Conservation (phyloP, 1,140 invertebrate genomes). For the Eurosta solidaginis region DNA sequence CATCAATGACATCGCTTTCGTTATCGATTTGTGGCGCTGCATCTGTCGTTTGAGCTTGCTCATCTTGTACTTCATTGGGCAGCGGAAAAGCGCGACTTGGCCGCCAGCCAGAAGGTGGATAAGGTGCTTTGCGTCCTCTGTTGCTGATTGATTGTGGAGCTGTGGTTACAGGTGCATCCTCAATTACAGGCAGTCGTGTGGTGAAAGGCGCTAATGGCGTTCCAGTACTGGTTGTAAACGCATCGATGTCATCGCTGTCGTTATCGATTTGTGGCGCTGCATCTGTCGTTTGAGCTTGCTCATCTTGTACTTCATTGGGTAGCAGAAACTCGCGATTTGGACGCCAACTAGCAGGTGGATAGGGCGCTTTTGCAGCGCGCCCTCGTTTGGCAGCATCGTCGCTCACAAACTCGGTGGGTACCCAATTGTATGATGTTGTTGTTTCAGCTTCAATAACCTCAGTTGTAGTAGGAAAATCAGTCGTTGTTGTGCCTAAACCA, state of each 20-base stretch:
- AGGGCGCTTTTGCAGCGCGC: constrained; percentile 48
- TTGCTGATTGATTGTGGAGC: not conserved
- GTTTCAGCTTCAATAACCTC: not conserved
- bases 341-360: constrained; percentile 49
- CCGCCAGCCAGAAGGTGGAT: constrained; percentile 50
- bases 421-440: not conserved
- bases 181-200: not conserved
- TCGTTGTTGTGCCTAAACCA: not conserved
- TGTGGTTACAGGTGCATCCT: not conserved
- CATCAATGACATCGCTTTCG: not conserved
- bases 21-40: not conserved
- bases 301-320: constrained; percentile 40
- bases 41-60: not conserved
- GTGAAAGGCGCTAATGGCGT: not conserved
- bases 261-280: not conserved
- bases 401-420: not conserved
- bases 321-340: constrained; percentile 49
- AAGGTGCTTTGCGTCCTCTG: constrained; percentile 39
- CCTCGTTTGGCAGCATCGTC: constrained; percentile 37
- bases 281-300: not conserved
- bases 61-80: constrained; percentile 42
- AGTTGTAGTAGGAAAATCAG: not conserved
- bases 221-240: not conserved
- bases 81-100: constrained; percentile 49
- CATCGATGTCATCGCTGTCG: not conserved